A percentile compares a stretch with the other conserved stretches of the same genome.
These are phyloP conservation scores for Neoarius graeffei DNA, from an alignment of 2,113 vertebrate genomes.

Conservation along the genomic window DNA sequence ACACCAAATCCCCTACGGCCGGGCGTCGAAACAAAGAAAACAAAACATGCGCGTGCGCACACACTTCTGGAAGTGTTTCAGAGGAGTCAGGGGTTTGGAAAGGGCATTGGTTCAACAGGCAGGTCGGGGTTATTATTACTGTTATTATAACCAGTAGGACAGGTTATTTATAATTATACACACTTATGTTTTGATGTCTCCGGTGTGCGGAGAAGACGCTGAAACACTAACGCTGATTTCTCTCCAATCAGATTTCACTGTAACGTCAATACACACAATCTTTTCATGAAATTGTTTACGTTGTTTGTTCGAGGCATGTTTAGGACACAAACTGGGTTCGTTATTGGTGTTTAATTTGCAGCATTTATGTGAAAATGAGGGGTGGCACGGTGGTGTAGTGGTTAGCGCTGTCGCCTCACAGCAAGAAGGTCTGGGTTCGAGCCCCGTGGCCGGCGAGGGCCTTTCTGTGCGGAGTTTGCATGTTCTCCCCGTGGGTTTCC, in stretches of 20 bases:
- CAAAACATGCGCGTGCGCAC: background rate
- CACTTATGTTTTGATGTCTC: background rate
- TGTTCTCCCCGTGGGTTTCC: too few relatives aligned
- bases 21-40: background rate
- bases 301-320: background rate
- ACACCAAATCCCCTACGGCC: background rate
- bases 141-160: background rate
- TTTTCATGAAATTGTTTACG: background rate
- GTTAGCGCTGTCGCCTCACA: too few relatives aligned
- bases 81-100: background rate
- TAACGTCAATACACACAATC: background rate
- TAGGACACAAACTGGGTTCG: background rate
- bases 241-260: background rate
- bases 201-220: background rate
- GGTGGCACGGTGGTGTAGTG: too few relatives aligned
- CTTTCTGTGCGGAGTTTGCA: too few relatives aligned
- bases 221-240: background rate
- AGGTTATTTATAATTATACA: background rate
- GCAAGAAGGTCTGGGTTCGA: too few relatives aligned
- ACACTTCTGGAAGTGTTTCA: background rate
- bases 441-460: too few relatives aligned
- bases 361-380: background rate
- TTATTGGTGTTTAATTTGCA: background rate
- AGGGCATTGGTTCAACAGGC: background rate
- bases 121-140: background rate